Evolutionary conservation across 1,140 invertebrate species (phyloP).

Genomic region (Mamestra configurata): DNA sequence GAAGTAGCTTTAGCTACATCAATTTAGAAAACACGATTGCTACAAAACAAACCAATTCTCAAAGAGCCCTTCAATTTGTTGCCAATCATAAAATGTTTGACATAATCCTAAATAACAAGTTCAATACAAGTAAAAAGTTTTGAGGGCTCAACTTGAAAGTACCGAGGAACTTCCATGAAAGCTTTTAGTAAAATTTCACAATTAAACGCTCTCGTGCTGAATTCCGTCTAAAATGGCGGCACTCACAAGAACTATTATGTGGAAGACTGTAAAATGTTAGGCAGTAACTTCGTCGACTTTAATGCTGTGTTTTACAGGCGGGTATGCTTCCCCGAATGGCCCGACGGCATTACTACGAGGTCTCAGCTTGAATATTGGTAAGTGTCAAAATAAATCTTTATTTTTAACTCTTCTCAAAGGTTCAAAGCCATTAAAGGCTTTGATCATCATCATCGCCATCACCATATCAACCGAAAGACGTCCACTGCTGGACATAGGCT

Average conservation of each 20-base stretch:
- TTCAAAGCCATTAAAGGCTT: too few species aligned
- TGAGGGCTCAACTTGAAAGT: neutral
- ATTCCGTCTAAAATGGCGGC: constrained; percentile 16
- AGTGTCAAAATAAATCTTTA: constrained; percentile 88
- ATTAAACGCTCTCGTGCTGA: constrained; percentile 3
- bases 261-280: constrained; percentile 5
- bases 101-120: neutral
- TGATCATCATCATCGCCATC: too few species aligned
- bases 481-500: too few species aligned
- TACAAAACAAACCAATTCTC: neutral
- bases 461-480: too few species aligned
- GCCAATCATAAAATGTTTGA: constrained; percentile 10
- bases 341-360: constrained; percentile 91
- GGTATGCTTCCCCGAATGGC: constrained; percentile 94
- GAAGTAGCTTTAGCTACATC: neutral
- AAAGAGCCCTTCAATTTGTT: neutral
- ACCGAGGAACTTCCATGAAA: neutral
- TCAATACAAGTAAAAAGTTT: constrained; percentile 26
- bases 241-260: constrained; percentile 28
- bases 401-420: too few species aligned
- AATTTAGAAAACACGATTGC: neutral
- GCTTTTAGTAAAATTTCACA: constrained; percentile 33
- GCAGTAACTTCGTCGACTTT: constrained; percentile 10
- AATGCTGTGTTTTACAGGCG: constrained; percentile 84
- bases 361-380: constrained; percentile 94